Evolutionary conservation across 35 echinoderm and acorn worm species (phyloP).

Genomic region (Lytechinus pictus): DNA sequence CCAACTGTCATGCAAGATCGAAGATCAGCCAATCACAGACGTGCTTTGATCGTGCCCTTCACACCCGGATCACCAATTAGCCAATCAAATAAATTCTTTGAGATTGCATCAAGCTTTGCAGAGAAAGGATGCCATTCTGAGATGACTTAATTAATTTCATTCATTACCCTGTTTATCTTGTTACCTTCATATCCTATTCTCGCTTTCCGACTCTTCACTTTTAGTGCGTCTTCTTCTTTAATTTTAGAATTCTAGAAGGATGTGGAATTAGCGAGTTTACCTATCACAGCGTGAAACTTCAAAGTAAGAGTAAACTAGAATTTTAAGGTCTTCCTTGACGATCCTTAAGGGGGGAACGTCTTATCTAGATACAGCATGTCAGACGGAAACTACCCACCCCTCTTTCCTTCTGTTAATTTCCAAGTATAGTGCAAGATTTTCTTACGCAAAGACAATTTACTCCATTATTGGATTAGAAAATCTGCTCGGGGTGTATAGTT

Average conservation of each 20-base stretch:
- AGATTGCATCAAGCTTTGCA: background rate
- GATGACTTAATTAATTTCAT: conserved; percentile 45
- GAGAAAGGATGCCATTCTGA: background rate
- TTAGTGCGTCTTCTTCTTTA: background rate
- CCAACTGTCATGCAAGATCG: background rate
- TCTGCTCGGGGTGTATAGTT: background rate
- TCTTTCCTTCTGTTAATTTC: background rate
- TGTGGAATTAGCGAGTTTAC: conserved; percentile 33
- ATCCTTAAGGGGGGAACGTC: background rate
- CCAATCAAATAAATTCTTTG: background rate
- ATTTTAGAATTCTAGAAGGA: background rate
- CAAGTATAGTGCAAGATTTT: background rate
- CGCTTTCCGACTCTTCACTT: background rate
- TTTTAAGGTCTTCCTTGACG: background rate
- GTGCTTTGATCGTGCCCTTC: background rate
- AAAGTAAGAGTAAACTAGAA: background rate
- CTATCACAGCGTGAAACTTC: background rate
- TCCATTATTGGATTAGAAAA: background rate
- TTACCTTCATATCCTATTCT: conserved; percentile 3
- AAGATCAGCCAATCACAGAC: background rate
- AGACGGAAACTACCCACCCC: background rate
- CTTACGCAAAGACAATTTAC: background rate
- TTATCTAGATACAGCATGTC: background rate
- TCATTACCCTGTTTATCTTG: conserved; percentile 35
- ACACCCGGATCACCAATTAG: background rate